Conservation (phyloP, 2,888 invertebrate species). For the Ichneumoninae sp. region DNA sequence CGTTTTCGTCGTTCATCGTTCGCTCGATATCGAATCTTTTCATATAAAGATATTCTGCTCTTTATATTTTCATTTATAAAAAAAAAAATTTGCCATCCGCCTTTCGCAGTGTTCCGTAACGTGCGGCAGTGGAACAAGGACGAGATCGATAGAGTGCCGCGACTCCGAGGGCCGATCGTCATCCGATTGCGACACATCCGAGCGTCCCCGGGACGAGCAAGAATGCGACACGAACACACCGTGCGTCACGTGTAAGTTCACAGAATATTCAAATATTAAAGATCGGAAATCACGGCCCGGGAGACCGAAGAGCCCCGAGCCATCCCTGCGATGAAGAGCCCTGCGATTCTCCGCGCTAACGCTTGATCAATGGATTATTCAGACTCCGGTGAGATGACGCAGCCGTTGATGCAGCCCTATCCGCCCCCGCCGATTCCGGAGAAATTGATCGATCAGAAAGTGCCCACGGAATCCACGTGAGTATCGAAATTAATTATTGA, state of each 20-base stretch:
- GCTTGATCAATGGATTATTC: slow-evolving; percentile 53
- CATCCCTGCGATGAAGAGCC: not conserved
- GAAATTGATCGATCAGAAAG: slow-evolving; percentile 89
- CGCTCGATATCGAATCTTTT: not conserved
- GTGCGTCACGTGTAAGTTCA: slow-evolving; percentile 86
- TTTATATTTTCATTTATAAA: not conserved
- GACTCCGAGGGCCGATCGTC: slow-evolving; percentile 84
- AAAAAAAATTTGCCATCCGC: not conserved
- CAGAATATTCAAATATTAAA: slow-evolving; percentile 7
- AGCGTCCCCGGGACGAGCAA: slow-evolving; percentile 89
- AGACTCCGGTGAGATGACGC: slow-evolving; percentile 79
- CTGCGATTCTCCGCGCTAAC: not conserved
- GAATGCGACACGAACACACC: slow-evolving; percentile 91
- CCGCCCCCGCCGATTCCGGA: slow-evolving; percentile 89
- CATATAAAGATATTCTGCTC: not conserved
- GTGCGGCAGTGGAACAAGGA: slow-evolving; percentile 95
- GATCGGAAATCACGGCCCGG: slow-evolving; percentile 2
- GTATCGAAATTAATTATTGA: slow-evolving; percentile 79
- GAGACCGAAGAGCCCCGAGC: slow-evolving; percentile 2
- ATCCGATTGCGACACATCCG: slow-evolving; percentile 88
- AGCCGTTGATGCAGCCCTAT: slow-evolving; percentile 87
- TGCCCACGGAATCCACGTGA: slow-evolving; percentile 93
- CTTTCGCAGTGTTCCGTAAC: slow-evolving; percentile 93
- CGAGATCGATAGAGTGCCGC: slow-evolving; percentile 92
- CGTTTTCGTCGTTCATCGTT: too few relatives aligned